Conservation (phyloP, 2,888 invertebrate genomes). For the Poecilus cupreus region DNA sequence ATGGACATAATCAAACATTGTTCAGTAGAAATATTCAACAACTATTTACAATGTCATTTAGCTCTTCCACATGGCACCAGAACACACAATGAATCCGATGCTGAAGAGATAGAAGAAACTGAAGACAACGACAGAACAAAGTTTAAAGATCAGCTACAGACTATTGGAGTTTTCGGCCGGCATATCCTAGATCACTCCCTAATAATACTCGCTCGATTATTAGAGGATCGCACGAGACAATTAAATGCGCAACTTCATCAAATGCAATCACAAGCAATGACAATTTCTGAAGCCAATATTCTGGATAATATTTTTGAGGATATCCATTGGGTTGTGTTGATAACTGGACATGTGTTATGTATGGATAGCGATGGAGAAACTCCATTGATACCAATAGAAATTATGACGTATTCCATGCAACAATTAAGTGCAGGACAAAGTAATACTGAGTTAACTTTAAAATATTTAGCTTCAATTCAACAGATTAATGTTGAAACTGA, state of each 20-base stretch:
- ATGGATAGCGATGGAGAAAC: slow-evolving; percentile 82
- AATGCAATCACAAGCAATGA: slow-evolving; percentile 70
- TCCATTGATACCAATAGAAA: slow-evolving; percentile 79
- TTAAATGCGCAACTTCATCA: slow-evolving; percentile 68
- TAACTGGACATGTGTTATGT: slow-evolving; percentile 81
- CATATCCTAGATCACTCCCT: slow-evolving; percentile 80
- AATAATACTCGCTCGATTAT: slow-evolving; percentile 76
- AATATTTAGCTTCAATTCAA: slow-evolving; percentile 60
- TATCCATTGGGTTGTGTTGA: slow-evolving; percentile 91
- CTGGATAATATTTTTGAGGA: slow-evolving; percentile 87
- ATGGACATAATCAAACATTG: slow-evolving; percentile 69
- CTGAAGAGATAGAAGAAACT: slow-evolving; percentile 77
- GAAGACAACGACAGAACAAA: slow-evolving; percentile 81
- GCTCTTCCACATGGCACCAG: slow-evolving; percentile 87
- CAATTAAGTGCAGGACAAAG: slow-evolving; percentile 70
- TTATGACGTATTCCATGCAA: slow-evolving; percentile 78
- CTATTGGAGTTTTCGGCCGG: slow-evolving; percentile 81
- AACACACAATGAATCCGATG: slow-evolving; percentile 70
- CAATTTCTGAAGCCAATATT: slow-evolving; percentile 67
- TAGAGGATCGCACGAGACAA: slow-evolving; percentile 69
- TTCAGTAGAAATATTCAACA: slow-evolving; percentile 82
- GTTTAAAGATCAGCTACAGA: slow-evolving; percentile 83
- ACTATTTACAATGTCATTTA: slow-evolving; percentile 86
- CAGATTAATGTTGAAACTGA: slow-evolving; percentile 68
- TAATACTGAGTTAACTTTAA: slow-evolving; percentile 70